Percentiles rank a stretch among this genome's conserved stretches.
Evolutionary conservation across 2,113 vertebrate genomes (phyloP).

Genomic region (Rhinoderma darwinii): DNA sequence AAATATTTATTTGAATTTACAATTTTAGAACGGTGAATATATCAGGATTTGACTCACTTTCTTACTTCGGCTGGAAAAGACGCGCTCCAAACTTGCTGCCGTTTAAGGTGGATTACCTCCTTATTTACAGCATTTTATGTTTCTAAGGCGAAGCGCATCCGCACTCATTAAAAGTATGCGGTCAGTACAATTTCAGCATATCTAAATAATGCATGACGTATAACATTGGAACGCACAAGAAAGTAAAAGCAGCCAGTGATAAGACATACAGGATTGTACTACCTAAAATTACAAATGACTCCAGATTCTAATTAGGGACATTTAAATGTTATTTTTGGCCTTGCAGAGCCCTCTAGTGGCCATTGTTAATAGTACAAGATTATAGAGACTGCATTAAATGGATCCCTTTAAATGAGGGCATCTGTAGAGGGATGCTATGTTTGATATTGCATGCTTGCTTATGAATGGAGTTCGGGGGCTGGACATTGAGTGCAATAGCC

Average conservation of each 20-base stretch:
- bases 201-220: conserved; percentile 68
- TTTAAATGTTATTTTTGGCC: conserved; percentile 66
- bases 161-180: not conserved
- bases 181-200: conserved; percentile 58
- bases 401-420: not conserved
- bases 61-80: not conserved
- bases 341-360: conserved; percentile 82
- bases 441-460: too few species aligned
- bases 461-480: too few species aligned
- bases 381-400: not conserved
- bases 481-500: too few species aligned
- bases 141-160: not conserved
- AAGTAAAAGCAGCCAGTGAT: conserved; percentile 62
- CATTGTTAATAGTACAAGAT: not conserved
- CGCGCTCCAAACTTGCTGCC: conserved; percentile 2
- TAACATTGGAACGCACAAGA: conserved; percentile 68
- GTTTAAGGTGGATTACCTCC: conserved; percentile 53
- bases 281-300: conserved; percentile 64
- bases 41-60: not conserved
- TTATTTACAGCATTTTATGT: conserved; percentile 32
- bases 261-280: conserved; percentile 59
- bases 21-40: not conserved
- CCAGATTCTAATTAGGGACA: conserved; percentile 65
- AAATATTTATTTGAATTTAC: not conserved
- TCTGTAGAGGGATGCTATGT: too few species aligned